Percentiles rank a stretch among this genome's conserved stretches.
Conservation (phyloP, 2,888 invertebrate species). For the Melolontha melolontha region DNA sequence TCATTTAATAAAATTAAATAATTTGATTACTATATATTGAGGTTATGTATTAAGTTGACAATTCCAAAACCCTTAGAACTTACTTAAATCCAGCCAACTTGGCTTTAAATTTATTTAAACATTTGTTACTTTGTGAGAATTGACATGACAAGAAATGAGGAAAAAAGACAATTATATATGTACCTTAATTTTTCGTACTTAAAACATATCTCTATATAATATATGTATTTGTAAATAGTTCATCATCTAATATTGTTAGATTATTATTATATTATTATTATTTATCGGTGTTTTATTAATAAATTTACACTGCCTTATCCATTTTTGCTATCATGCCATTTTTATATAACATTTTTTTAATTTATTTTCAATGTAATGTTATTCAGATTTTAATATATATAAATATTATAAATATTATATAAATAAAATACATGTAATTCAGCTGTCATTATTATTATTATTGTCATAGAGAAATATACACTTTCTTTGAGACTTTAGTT, state of each 20-base stretch:
- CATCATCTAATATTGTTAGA: constrained; percentile 59
- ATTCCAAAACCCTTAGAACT: too few species aligned
- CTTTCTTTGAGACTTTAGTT: background rate
- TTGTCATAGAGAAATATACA: background rate
- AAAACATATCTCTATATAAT: constrained; percentile 41
- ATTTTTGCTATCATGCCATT: constrained; percentile 58
- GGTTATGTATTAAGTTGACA: too few species aligned
- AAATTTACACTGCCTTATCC: constrained; percentile 61
- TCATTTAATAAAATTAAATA: too few species aligned
- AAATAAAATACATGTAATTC: constrained; percentile 17
- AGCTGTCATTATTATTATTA: constrained; percentile 14
- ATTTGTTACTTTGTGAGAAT: constrained; percentile 38
- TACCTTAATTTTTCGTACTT: constrained; percentile 62
- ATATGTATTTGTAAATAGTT: constrained; percentile 58
- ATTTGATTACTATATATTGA: too few species aligned
- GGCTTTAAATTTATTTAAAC: too few species aligned
- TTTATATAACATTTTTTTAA: constrained; percentile 38
- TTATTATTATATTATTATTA: constrained; percentile 51
- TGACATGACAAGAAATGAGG: constrained; percentile 47
- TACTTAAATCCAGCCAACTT: too few species aligned
- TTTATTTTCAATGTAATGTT: constrained; percentile 48
- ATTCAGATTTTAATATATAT: constrained; percentile 43
- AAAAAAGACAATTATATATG: constrained; percentile 58
- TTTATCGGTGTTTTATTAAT: constrained; percentile 57
- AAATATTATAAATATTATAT: constrained; percentile 3